These are phyloP conservation scores for Meiosimyza platycephala DNA, from an alignment of 2,888 invertebrate species.

Conservation along the genomic window DNA sequence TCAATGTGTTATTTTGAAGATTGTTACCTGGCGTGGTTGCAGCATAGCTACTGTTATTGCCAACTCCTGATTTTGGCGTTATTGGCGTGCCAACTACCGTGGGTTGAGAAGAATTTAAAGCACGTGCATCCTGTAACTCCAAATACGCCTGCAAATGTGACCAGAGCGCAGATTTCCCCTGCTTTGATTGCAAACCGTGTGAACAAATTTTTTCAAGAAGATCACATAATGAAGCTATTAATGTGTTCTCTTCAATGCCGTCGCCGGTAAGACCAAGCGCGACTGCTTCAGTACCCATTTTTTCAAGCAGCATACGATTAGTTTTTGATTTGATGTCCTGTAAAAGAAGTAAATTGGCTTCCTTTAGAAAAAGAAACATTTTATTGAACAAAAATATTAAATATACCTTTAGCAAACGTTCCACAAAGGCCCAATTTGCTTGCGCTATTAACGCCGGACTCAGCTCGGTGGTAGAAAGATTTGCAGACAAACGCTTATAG, in stretches of 20 bases:
- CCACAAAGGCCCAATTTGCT: conserved; percentile 98
- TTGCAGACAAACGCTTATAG: conserved; percentile 63
- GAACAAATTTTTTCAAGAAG: conserved; percentile 97
- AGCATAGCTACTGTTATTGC: conserved; percentile 49
- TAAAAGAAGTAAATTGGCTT: background rate
- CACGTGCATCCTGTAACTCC: conserved; percentile 79
- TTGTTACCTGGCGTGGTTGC: conserved; percentile 52
- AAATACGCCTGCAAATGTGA: conserved; percentile 92
- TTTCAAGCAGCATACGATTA: conserved; percentile 98
- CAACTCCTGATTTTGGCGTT: conserved; percentile 29
- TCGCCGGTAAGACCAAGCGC: conserved; percentile 91
- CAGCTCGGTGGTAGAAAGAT: conserved; percentile 64
- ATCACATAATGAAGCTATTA: conserved; percentile 98
- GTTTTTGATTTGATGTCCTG: conserved; percentile 95
- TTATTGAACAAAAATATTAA: conserved; percentile 1
- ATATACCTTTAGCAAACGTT: conserved; percentile 89
- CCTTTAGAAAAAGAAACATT: background rate
- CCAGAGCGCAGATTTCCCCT: conserved; percentile 98
- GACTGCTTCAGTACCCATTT: conserved; percentile 97
- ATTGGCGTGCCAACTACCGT: conserved; percentile 35
- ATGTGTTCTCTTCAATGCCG: conserved; percentile 94
- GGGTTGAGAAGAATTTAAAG: conserved; percentile 58
- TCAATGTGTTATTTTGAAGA: background rate
- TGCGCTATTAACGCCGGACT: conserved; percentile 93
- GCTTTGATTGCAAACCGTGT: conserved; percentile 94